phyloP scores from a whole-genome alignment of 2,797 vertebrate genomes.

The Xyrichtys novacula region DNA sequence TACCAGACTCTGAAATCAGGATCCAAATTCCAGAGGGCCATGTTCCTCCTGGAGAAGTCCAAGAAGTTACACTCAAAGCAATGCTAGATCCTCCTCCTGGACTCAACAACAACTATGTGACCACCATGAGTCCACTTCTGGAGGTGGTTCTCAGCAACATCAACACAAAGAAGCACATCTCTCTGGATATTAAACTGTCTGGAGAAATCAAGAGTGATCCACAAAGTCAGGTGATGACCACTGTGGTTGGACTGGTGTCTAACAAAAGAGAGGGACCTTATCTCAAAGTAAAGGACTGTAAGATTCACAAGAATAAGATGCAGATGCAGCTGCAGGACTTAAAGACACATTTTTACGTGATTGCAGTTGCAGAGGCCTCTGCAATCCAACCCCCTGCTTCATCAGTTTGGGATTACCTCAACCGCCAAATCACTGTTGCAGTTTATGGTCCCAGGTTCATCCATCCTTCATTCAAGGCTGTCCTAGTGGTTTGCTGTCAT shows the following conservation, averaged over 20 bases:
- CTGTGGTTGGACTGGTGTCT: slow-evolving; percentile 89
- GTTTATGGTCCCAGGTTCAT: slow-evolving; percentile 96
- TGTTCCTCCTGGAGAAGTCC: slow-evolving; percentile 89
- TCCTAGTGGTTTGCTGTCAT: slow-evolving; percentile 91
- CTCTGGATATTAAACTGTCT: slow-evolving; percentile 92
- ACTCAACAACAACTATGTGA: slow-evolving; percentile 91
- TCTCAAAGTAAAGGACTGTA: slow-evolving; percentile 86
- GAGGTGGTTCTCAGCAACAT: slow-evolving; percentile 92
- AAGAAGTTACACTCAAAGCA: slow-evolving; percentile 92
- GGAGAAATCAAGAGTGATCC: slow-evolving; percentile 91
- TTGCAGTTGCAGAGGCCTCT: slow-evolving; percentile 87
- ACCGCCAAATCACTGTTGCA: slow-evolving; percentile 89
- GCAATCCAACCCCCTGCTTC: slow-evolving; percentile 85
- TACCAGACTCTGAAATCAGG: slow-evolving; percentile 90
- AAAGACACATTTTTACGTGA: slow-evolving; percentile 89
- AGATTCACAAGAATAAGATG: slow-evolving; percentile 89
- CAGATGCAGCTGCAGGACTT: slow-evolving; percentile 90
- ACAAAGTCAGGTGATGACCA: slow-evolving; percentile 92
- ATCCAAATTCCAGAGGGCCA: slow-evolving; percentile 92
- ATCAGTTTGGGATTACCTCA: slow-evolving; percentile 94
- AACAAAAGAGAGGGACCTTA: slow-evolving; percentile 92
- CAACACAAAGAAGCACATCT: slow-evolving; percentile 87
- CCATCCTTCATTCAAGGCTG: slow-evolving; percentile 92
- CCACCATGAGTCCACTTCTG: slow-evolving; percentile 92
- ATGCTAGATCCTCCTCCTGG: slow-evolving; percentile 91